phyloP scores from a whole-genome alignment of 2,113 vertebrate species.

The Gavia stellata region DNA sequence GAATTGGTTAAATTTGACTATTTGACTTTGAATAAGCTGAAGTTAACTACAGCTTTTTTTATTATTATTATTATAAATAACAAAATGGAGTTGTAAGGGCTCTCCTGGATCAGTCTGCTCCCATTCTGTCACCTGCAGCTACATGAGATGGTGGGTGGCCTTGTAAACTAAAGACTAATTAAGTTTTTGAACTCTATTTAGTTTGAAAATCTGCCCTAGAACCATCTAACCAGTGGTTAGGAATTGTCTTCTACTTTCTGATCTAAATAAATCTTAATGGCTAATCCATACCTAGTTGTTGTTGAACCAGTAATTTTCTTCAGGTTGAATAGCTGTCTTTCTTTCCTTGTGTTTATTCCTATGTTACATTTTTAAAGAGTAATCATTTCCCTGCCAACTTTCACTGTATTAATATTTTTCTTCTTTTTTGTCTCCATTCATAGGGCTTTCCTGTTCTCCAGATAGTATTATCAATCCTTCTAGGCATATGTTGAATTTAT shows the following conservation, averaged over 20 bases:
- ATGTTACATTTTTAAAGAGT: background rate
- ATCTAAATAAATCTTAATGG: background rate
- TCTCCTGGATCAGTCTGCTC: background rate
- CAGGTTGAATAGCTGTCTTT: background rate
- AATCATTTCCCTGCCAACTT: background rate
- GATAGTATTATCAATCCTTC: background rate
- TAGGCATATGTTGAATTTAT: background rate
- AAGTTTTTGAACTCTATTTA: background rate
- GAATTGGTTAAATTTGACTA: background rate
- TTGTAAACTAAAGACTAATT: background rate
- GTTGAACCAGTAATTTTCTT: background rate
- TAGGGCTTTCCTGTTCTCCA: background rate
- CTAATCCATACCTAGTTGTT: background rate
- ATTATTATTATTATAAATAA: background rate
- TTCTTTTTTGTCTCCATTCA: background rate
- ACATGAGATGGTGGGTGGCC: background rate
- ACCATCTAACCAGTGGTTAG: background rate
- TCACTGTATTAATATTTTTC: background rate
- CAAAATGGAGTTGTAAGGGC: background rate
- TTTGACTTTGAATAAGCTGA: background rate
- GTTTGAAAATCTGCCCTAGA: background rate
- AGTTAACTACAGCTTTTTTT: background rate
- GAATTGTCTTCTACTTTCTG: background rate
- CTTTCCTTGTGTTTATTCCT: background rate
- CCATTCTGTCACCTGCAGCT: background rate